A percentile compares a stretch with the other conserved stretches of the same genome.
Evolutionary conservation across 92 coral and sea anemone species (phyloP).

Genomic region (Actinernus sp.): DNA sequence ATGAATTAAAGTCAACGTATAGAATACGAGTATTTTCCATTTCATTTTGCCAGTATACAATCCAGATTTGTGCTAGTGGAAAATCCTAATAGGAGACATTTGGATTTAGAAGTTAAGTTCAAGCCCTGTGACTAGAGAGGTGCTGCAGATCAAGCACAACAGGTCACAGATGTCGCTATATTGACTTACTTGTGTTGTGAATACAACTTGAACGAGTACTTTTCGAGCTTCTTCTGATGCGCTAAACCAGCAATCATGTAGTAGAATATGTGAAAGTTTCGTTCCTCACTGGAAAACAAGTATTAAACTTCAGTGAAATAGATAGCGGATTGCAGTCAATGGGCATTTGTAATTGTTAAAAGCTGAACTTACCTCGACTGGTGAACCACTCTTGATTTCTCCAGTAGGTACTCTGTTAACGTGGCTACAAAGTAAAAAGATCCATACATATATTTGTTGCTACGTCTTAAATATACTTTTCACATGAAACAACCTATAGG

Average conservation of each 20-base stretch:
- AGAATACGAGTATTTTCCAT: not conserved
- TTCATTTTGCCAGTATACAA: too few relatives aligned
- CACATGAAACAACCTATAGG: slow-evolving; percentile 86
- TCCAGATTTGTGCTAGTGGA: not conserved
- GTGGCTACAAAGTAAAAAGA: slow-evolving; percentile 49
- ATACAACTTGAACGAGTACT: slow-evolving; percentile 91
- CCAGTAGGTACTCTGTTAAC: slow-evolving; percentile 87
- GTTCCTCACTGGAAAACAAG: slow-evolving; percentile 85
- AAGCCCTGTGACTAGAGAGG: too few relatives aligned
- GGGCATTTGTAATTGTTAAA: not conserved
- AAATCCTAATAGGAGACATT: too few relatives aligned
- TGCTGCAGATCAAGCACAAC: too few relatives aligned
- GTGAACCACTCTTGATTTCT: slow-evolving; percentile 96
- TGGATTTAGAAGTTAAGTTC: too few relatives aligned
- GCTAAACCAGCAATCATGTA: slow-evolving; percentile 97
- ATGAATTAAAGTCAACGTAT: too few relatives aligned
- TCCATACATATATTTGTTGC: slow-evolving; percentile 58
- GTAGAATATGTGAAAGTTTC: slow-evolving; percentile 96
- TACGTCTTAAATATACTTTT: slow-evolving; percentile 89
- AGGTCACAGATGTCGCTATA: too few relatives aligned
- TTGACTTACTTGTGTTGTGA: slow-evolving; percentile 93
- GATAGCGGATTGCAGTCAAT: too few relatives aligned
- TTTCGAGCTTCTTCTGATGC: slow-evolving; percentile 88
- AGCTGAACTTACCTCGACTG: slow-evolving; percentile 80
- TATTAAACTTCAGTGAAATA: too few relatives aligned